These are phyloP conservation scores for Verasper variegatus DNA, from an alignment of 2,113 vertebrate genomes.

Conservation along the genomic window DNA sequence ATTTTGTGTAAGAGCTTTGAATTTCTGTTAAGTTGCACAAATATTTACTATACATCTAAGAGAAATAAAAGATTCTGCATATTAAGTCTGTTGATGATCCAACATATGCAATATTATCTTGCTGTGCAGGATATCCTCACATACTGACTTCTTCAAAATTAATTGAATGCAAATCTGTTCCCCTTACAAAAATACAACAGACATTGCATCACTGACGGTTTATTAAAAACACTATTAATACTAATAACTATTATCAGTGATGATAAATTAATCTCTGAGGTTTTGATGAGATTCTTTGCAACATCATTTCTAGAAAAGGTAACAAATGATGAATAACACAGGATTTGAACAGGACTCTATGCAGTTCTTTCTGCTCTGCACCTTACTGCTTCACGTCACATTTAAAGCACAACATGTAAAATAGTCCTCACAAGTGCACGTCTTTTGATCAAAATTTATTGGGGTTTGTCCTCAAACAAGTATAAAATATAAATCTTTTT, in stretches of 20 bases:
- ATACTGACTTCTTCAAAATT: neutral
- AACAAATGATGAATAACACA: neutral
- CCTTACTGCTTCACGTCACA: neutral
- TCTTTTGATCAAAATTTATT: constrained; percentile 78
- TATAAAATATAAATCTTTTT: constrained; percentile 81
- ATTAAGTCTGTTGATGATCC: neutral
- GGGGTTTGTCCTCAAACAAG: constrained; percentile 79
- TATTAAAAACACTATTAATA: neutral
- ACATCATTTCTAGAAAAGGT: too few species aligned
- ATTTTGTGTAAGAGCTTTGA: too few species aligned
- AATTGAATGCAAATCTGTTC: neutral
- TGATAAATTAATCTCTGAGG: neutral
- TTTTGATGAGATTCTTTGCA: neutral
- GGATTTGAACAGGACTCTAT: neutral
- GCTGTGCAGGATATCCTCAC: neutral
- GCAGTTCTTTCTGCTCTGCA: neutral
- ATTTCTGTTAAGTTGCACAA: neutral
- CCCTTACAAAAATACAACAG: too few species aligned
- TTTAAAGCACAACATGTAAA: constrained; percentile 21
- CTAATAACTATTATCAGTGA: neutral
- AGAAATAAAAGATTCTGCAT: neutral
- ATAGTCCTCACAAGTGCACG: constrained; percentile 12
- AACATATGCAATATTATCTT: neutral
- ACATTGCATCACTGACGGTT: neutral
- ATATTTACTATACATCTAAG: neutral